phyloP scores from a whole-genome alignment of 1,140 invertebrate species.

The Drosophila sturtevanti region DNA sequence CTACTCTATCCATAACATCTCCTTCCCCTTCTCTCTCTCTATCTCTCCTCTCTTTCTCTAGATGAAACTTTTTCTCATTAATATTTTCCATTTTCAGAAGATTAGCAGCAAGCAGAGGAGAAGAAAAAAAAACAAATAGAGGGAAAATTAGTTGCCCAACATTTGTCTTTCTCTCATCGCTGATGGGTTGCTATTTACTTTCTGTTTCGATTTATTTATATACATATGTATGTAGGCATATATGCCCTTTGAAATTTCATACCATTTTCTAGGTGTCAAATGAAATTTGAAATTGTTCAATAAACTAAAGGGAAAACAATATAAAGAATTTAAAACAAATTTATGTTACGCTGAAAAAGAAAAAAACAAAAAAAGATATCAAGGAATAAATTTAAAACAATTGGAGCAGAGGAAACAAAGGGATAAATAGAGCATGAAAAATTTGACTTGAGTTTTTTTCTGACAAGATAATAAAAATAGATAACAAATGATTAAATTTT shows the following conservation, averaged over 20 bases:
- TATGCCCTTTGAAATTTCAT: slow-evolving; percentile 1
- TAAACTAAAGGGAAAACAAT: neutral
- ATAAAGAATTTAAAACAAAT: neutral
- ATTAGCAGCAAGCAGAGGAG: slow-evolving; percentile 54
- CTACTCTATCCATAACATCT: neutral
- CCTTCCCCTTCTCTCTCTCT: too few relatives aligned
- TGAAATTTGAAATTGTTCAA: slow-evolving; percentile 2
- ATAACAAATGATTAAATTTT: too few relatives aligned
- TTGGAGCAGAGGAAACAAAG: too few relatives aligned
- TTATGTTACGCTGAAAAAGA: neutral
- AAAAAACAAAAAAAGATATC: neutral
- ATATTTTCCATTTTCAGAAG: slow-evolving; percentile 72
- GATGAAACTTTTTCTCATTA: slow-evolving; percentile 74
- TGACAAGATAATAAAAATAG: too few relatives aligned
- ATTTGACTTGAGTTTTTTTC: too few relatives aligned
- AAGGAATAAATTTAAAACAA: too few relatives aligned
- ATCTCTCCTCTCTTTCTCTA: neutral
- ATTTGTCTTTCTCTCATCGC: slow-evolving; percentile 9
- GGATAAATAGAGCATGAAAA: too few relatives aligned
- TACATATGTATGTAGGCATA: slow-evolving; percentile 28
- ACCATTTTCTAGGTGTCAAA: slow-evolving; percentile 11
- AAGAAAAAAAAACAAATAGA: neutral
- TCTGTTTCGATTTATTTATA: slow-evolving; percentile 58
- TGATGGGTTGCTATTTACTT: slow-evolving; percentile 55
- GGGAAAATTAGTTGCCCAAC: slow-evolving; percentile 22